These are phyloP conservation scores for Scaptomyza tumidula DNA, from an alignment of 2,888 invertebrate genomes.

Conservation along the genomic window DNA sequence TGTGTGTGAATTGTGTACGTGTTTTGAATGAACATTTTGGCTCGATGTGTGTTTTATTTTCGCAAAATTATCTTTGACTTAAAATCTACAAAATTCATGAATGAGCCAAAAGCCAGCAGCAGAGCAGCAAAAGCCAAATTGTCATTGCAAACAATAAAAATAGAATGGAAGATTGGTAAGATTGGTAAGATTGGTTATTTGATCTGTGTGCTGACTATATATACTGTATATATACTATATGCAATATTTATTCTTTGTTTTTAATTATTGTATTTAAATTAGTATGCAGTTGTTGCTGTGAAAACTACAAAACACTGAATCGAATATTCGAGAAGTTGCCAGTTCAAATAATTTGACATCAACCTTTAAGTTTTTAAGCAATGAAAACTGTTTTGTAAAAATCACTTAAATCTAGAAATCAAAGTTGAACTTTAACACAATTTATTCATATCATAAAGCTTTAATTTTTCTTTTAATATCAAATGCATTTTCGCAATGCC, in stretches of 20 bases:
- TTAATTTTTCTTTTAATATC: no score
- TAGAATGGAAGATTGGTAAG: constrained; percentile 19
- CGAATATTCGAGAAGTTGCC: constrained; percentile 2
- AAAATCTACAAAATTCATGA: constrained; percentile 73
- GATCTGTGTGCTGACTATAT: constrained; percentile 14
- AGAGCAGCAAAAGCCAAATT: constrained; percentile 38
- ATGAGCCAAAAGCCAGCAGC: constrained; percentile 52
- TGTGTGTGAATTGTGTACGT: constrained; percentile 63
- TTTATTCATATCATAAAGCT: no score
- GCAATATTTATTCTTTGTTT: constrained; percentile 9
- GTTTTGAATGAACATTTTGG: constrained; percentile 66
- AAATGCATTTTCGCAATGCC: no score
- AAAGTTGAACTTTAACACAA: no score
- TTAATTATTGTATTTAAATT: constrained; percentile 6
- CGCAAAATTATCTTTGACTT: constrained; percentile 66
- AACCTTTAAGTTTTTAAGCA: no score
- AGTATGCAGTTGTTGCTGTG: neutral
- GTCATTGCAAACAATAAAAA: constrained; percentile 48
- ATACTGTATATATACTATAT: constrained; percentile 2
- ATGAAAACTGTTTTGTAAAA: no score
- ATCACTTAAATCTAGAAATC: no score
- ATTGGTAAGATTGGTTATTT: constrained; percentile 12
- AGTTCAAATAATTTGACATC: neutral
- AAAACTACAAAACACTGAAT: neutral
- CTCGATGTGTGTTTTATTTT: constrained; percentile 47